Conservation (phyloP, 2,113 vertebrate species). For the Parus major region DNA sequence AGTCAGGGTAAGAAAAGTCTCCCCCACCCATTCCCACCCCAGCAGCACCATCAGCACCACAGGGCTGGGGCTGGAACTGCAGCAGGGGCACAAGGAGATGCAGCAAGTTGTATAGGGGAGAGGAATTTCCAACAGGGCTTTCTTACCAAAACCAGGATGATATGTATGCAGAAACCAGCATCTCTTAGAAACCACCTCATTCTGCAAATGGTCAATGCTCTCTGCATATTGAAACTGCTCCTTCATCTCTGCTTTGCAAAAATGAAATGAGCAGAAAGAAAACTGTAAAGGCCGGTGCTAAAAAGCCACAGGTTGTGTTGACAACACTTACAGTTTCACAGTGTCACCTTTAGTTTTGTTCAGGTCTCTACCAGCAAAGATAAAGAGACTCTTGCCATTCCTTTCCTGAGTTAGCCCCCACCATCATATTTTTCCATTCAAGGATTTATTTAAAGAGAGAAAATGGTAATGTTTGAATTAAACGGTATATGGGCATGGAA, state of each 20-base stretch:
- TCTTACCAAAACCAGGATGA: background rate
- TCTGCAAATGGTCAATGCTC: background rate
- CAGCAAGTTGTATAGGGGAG: background rate
- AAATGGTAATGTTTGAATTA: background rate
- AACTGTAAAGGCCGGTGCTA: background rate
- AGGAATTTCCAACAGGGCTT: background rate
- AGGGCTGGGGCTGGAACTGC: background rate
- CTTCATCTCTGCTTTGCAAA: background rate
- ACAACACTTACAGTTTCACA: background rate
- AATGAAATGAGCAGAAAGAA: background rate
- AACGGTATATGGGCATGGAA: background rate
- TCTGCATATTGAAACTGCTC: background rate
- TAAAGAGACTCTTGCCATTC: background rate
- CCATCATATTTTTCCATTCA: background rate
- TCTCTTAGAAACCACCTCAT: background rate
- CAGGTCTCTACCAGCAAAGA: background rate
- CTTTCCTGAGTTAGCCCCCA: background rate
- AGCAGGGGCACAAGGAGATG: background rate
- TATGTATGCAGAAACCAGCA: background rate
- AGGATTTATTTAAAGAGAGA: background rate
- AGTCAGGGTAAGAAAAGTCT: background rate
- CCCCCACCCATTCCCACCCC: rapidly evolving
- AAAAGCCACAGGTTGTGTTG: background rate
- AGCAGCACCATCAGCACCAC: background rate
- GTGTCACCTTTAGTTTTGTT: background rate